Evolutionary conservation across 2,888 invertebrate genomes (phyloP), one percentile per base, ranked within the genome.

Genomic region (Drosophila peninsularis): DNA sequence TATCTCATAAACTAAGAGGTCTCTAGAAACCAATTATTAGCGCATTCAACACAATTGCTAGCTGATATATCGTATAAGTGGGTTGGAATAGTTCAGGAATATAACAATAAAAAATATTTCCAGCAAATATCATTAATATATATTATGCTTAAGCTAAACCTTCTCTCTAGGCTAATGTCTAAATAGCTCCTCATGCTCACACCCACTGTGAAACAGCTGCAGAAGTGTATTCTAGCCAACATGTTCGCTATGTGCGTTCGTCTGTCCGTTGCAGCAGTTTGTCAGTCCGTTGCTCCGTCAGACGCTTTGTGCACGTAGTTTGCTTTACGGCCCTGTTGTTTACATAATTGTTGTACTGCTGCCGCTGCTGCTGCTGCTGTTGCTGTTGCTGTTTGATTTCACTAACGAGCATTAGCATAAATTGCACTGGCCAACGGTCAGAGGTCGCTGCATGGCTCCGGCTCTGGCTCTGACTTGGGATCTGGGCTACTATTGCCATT

Each of bases 351-450:
- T 84, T 83, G 77, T 32, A 30, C 36, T 61, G 34, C 17, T 32
- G 32, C 56, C 30, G 63, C 45, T 42, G 67, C 34, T 30, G 27
- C 58, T 55, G 62, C 36, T 50, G 66, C 14, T 32, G 45, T 2
- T 44, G 47, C 47, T 32, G 30, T 32, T 50, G 49, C 49, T 88
- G 86, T 84, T 84, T 84, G 84, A 87, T 83, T 82, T 87, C 69
- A 80, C 82, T 85, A 83, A 88, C 86, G 86, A 88, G 84, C 88
- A 85, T 85, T 88, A 88, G 88, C 85, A 85, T 85, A 85, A 88
- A 85, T 88, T 88, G 83, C 74, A 62, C 36, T 62, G 50, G 56
- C 41, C 49, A 57, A 36, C 66, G 57, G 42, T 17, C 21, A 30
- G 55, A 60, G 54, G 42, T 41, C 49, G 10, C 37, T 36, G 19